Base-by-base conservation (phyloP, 2,888 invertebrate species). In the Phaedon cochleariae region DNA sequence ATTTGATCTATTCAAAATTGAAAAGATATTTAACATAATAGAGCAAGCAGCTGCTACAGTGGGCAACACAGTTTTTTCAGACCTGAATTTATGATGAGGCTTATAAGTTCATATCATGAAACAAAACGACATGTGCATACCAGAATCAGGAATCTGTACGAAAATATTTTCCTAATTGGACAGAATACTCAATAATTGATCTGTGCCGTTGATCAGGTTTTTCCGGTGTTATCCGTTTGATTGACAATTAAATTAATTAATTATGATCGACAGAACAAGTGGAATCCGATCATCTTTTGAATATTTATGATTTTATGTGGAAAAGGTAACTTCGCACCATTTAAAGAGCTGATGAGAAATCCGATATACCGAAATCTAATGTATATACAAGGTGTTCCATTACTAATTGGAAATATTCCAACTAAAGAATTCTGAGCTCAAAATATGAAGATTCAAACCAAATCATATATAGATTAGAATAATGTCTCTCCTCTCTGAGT, bases 221-320 rank as follows among this genome's bases (percentile, higher is more conserved):
- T 67, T 62, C 59, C 59, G 41, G 57, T 60, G 62, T 58, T 61
- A 46, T 62, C 59, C 51, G 26, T 60, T 63, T 68, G 65, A 65
- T 68, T 65, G 68, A 65, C 64, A 68, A 68, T 67, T 62, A 62
- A 62, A 64, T 53, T 53, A 64, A 64, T 64, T 64, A 60, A 64
- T 67, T 64, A 57, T 29, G 34, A 55, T 51, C 37, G 49, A 29
- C 21, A 12, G 53, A 59, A 57, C 52, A 52, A 58, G 49, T n/a
- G 37, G 60, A 60, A 34, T 45, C 18, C 10, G 22, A 26, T 57
- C 26, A 37, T 6, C 20, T 45, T 57, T 41, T 57, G 22, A 45
- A 26, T 46, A 45, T 26, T 41, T 45, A n/a, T n/a, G n/a, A n/a
- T n/a, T 12, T 1, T 10, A 15, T 45, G 17, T 57, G 45, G 45